phyloP scores from a whole-genome alignment of 2,797 vertebrate species.

The Cercopithecus petaurista region DNA sequence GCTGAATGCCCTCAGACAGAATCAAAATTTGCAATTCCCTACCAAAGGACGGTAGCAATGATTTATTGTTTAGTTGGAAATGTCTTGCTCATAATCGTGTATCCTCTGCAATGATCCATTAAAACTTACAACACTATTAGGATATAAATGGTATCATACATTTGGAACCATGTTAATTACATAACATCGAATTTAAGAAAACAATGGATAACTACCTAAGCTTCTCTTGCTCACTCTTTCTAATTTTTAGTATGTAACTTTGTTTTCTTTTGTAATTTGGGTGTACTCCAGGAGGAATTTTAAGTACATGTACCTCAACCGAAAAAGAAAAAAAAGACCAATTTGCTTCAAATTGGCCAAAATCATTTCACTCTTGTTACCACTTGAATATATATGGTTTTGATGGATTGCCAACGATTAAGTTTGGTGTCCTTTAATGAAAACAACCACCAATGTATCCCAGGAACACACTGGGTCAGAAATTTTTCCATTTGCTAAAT shows the following conservation, averaged over 20 bases:
- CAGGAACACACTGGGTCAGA: not conserved
- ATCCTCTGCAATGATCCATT: not conserved
- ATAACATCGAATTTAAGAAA: not conserved
- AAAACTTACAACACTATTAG: not conserved
- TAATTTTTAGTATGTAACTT: constrained; percentile 8
- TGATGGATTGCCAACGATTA: constrained; percentile 11
- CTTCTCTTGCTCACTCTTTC: constrained; percentile 10
- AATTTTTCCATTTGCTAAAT: constrained; percentile 46
- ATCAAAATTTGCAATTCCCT: constrained; percentile 17
- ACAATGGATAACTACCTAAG: constrained; percentile 7
- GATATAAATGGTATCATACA: not conserved
- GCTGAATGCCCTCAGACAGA: constrained; percentile 60
- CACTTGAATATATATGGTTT: constrained; percentile 45
- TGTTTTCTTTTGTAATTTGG: constrained; percentile 58
- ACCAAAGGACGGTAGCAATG: not conserved
- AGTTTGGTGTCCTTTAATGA: constrained; percentile 20
- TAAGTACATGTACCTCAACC: constrained; percentile 22
- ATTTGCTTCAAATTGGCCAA: constrained; percentile 14
- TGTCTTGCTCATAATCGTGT: constrained; percentile 25
- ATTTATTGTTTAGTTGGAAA: constrained; percentile 54
- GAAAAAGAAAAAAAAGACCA: not conserved
- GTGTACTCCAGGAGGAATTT: constrained; percentile 47
- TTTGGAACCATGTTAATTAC: constrained; percentile 25
- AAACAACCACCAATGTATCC: not conserved
- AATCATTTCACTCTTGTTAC: constrained; percentile 49